A percentile compares a stretch with the other conserved stretches of the same genome.
Conservation (phyloP, 2,888 invertebrate genomes). For the Argyra leucocephala region DNA sequence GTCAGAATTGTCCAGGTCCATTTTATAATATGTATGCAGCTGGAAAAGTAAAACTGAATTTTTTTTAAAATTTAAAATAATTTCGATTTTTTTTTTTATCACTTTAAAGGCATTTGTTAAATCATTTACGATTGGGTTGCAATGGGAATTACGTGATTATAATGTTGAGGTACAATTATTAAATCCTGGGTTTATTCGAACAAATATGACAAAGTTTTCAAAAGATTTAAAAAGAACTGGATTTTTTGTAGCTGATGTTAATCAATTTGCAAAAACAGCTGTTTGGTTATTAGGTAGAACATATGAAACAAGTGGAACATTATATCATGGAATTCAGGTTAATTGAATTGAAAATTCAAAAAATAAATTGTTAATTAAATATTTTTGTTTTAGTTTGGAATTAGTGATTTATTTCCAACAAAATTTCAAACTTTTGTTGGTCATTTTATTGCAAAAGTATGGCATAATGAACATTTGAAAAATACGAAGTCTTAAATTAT, state of each 20-base stretch:
- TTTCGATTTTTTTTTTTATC: conserved; percentile 3
- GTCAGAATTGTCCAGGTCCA: conserved; percentile 70
- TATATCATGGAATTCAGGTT: conserved; percentile 76
- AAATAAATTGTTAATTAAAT: no score
- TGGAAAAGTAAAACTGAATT: conserved; percentile 52
- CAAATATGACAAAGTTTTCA: conserved; percentile 68
- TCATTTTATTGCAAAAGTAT: not conserved
- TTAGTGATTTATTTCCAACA: not conserved
- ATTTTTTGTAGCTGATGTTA: conserved; percentile 9
- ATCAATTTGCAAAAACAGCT: not conserved
- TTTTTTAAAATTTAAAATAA: not conserved
- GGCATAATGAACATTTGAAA: not conserved
- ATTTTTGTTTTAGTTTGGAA: not conserved
- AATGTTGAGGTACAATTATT: conserved; percentile 72
- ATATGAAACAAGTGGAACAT: conserved; percentile 68
- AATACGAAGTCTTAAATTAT: not conserved
- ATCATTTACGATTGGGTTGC: conserved; percentile 62
- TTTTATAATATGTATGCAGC: conserved; percentile 78
- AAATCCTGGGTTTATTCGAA: conserved; percentile 70
- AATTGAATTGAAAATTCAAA: no score
- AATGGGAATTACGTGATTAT: conserved; percentile 60
- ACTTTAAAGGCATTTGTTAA: conserved; percentile 53
- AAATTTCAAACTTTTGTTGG: not conserved
- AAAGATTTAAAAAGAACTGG: not conserved
- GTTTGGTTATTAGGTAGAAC: conserved; percentile 66